Conservation (phyloP, 2,113 vertebrate genomes). For the Bubalus kerabau region DNA sequence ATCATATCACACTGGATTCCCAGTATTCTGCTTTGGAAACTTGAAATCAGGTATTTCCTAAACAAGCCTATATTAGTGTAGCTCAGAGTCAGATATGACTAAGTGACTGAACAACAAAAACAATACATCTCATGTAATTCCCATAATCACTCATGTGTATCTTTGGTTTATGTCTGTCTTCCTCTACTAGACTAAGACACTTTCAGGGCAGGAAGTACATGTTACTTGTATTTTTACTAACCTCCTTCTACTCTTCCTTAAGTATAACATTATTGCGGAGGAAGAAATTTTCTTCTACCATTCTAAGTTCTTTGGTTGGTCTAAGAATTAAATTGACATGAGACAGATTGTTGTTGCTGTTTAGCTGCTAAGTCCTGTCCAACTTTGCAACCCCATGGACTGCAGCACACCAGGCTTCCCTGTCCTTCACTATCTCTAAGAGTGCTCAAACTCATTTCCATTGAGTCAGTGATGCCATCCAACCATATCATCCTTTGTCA, state of each 20-base stretch:
- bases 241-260: not conserved
- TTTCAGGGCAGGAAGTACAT: not conserved
- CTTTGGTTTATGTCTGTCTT: not conserved
- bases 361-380: rapidly evolving
- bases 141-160: not conserved
- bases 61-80: not conserved
- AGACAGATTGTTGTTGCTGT: not conserved
- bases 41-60: not conserved
- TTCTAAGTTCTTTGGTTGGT: not conserved
- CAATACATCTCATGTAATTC: not conserved
- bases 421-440: not conserved
- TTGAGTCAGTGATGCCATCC: not conserved
- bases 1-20: not conserved
- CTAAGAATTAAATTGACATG: not conserved
- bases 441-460: not conserved
- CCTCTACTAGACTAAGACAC: not conserved
- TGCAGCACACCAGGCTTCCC: not conserved
- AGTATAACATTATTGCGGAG: not conserved
- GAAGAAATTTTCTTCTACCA: not conserved
- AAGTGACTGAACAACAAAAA: not conserved
- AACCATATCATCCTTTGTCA: not conserved
- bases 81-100: not conserved
- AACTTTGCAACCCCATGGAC: not conserved
- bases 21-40: not conserved
- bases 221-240: not conserved